Base-by-base conservation (phyloP, 2,113 vertebrate genomes). In the Brienomyrus longianalis region DNA sequence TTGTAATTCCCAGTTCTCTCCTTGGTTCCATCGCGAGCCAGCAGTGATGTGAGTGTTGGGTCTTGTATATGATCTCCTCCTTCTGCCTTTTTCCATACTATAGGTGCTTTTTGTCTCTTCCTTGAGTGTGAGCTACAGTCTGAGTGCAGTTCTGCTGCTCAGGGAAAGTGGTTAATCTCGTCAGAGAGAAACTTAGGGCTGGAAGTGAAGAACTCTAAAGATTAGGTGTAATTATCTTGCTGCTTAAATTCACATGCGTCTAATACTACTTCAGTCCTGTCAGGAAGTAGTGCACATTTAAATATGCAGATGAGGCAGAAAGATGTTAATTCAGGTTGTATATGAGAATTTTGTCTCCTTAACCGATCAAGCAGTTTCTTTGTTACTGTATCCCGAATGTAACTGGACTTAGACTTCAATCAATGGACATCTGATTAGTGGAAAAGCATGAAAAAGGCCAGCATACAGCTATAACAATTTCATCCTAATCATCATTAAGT, bases 161-260 rank as follows among this genome's bases (percentile, higher is more conserved):
- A 91, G 94, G 93, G 92, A 87, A 56, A 92, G 87, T 92, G 92
- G 91, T 92, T 93, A 90, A 90, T 92, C 91, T 90, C 85, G 62
- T 85, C 90, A 51, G 91, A 66, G 88, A 86, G 89, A 92, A 93
- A 93, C 92, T 91, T 92, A 92, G 92, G 66, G 83, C 43, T 59
- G 50, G 90, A 77, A 91, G 93, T 92, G 91, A 74, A 90, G 92
- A 92, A 95, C 91, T 90, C 89, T 11, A 70, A 27, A 70, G 62
- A 70, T 27, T 70, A 31, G 62, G 27, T 31, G n/a, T 70, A 70
- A 70, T 70, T 31, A 31, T 70, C 62, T 70, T 70, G n/a, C n/a
- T 66, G 62, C 62, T 70, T 70, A 31, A 70, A 31, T 70, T 70
- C 8, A 27, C 62, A 70, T 31, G 5, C 10, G 3, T 70, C n/a